phyloP scores from a whole-genome alignment of 2,113 vertebrate genomes.

The Callospermophilus lateralis region DNA sequence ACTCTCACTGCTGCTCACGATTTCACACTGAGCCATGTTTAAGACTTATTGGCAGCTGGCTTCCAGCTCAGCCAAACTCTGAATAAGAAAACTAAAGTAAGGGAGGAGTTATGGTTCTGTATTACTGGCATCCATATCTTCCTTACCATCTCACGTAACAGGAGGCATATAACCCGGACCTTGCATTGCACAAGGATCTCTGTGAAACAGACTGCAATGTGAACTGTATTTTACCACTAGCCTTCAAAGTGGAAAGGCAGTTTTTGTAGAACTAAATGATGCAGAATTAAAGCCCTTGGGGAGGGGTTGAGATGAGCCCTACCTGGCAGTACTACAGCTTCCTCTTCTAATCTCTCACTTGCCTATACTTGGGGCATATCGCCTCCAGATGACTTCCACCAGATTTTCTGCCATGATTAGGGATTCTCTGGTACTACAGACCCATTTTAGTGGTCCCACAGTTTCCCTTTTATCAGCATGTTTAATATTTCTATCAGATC shows the following conservation, averaged over 20 bases:
- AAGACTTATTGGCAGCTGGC: not conserved
- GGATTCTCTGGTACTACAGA: not conserved
- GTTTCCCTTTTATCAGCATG: not conserved
- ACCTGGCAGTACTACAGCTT: not conserved
- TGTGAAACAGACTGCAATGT: not conserved
- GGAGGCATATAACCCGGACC: not conserved
- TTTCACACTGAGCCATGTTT: too few species aligned
- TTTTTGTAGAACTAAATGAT: not conserved
- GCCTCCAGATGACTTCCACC: not conserved
- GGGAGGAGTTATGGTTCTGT: not conserved
- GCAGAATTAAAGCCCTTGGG: not conserved
- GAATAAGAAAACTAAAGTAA: not conserved
- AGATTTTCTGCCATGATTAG: not conserved
- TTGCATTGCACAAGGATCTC: not conserved
- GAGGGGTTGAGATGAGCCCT: not conserved
- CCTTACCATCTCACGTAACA: not conserved
- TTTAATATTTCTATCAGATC: constrained; percentile 7
- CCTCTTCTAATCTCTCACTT: not conserved
- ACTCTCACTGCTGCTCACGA: not conserved
- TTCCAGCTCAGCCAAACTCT: not conserved
- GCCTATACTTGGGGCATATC: too few species aligned
- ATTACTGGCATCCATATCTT: not conserved
- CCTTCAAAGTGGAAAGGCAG: not conserved
- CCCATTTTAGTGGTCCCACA: too few species aligned
- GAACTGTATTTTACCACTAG: not conserved